phyloP scores from a whole-genome alignment of 2,797 vertebrate genomes.

The Chiloscyllium punctatum region DNA sequence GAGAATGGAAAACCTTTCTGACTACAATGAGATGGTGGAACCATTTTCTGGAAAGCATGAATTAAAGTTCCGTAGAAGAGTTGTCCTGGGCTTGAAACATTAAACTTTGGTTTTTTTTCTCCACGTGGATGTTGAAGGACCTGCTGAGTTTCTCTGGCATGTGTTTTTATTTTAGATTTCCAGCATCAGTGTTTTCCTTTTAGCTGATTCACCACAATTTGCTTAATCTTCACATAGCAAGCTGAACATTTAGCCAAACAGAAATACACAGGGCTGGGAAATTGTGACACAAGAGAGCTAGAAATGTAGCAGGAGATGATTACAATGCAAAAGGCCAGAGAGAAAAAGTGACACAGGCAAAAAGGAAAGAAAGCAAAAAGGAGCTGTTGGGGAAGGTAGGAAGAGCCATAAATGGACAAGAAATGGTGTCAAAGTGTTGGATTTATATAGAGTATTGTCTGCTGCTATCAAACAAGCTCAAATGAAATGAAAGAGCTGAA shows the following conservation, averaged over 20 bases:
- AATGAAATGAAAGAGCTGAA: neutral
- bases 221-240: neutral
- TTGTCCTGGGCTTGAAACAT: too few relatives aligned
- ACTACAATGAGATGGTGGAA: neutral
- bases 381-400: neutral
- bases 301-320: neutral
- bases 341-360: neutral
- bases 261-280: neutral
- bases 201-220: neutral
- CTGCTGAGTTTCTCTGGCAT: too few relatives aligned
- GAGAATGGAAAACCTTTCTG: neutral
- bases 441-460: neutral
- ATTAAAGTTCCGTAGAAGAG: neutral
- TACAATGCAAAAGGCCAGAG: neutral
- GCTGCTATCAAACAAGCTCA: neutral
- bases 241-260: neutral
- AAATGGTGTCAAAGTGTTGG: neutral
- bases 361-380: neutral
- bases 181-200: too few relatives aligned
- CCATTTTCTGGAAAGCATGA: neutral
- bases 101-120: too few relatives aligned
- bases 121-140: neutral
- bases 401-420: neutral
- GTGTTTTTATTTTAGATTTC: too few relatives aligned
- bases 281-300: neutral